phyloP scores from a whole-genome alignment of 35 echinoderm and acorn worm genomes.

The Hemicentrotus pulcherrimus region DNA sequence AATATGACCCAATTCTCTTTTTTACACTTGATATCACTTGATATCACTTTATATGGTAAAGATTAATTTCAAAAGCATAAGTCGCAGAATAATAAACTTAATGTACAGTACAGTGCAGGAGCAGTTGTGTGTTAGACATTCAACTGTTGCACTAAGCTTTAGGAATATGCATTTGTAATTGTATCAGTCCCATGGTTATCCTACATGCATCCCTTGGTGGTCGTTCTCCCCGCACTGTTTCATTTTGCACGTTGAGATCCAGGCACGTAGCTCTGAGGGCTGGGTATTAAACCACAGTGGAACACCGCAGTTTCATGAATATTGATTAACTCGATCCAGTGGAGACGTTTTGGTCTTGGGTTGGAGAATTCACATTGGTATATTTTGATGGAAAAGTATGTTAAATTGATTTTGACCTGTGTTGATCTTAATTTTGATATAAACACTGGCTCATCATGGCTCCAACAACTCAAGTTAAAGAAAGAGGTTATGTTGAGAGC shows the following conservation, averaged over 20 bases:
- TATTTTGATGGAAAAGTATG: background rate
- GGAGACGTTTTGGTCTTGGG: background rate
- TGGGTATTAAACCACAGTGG: background rate
- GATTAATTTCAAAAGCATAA: too few relatives aligned
- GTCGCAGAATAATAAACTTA: too few relatives aligned
- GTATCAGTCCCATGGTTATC: background rate
- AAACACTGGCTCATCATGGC: too few relatives aligned
- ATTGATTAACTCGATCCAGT: background rate
- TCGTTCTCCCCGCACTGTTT: too few relatives aligned
- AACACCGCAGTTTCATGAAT: background rate
- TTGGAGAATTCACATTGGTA: background rate
- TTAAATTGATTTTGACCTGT: background rate
- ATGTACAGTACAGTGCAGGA: too few relatives aligned
- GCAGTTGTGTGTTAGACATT: background rate
- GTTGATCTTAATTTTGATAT: background rate
- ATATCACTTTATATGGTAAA: too few relatives aligned
- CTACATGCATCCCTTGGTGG: background rate
- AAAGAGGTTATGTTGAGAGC: too few relatives aligned
- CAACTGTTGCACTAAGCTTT: background rate
- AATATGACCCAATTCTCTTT: too few relatives aligned
- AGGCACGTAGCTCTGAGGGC: background rate
- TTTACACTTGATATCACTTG: too few relatives aligned
- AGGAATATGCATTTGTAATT: background rate
- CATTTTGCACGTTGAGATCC: background rate
- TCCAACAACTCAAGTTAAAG: too few relatives aligned